Evolutionary conservation across 2,888 invertebrate species (phyloP).

Genomic region (Polyommatus iphigenia): DNA sequence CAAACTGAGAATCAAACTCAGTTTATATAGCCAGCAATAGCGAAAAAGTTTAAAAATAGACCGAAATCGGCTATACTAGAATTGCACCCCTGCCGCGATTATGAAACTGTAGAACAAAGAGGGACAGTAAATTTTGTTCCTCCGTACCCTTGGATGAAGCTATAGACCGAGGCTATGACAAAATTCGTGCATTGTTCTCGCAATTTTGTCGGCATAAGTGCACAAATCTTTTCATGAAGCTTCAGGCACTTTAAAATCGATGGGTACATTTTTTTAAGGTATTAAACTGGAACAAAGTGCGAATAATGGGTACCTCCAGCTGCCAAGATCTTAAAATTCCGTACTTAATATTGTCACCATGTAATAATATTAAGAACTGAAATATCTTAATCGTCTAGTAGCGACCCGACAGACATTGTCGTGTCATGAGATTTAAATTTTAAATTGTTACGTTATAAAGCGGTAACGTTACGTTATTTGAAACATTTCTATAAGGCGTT

Average conservation of each 20-base stretch:
- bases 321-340: too few species aligned
- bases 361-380: too few species aligned
- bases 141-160: slow-evolving; percentile 8
- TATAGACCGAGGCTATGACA: neutral
- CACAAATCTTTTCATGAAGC: neutral
- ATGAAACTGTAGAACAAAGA: slow-evolving; percentile 37
- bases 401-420: too few species aligned
- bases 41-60: neutral
- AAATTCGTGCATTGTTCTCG: slow-evolving; percentile 14
- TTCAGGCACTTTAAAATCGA: neutral
- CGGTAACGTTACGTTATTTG: too few species aligned
- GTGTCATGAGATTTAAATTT: too few species aligned
- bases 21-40: neutral
- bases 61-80: neutral
- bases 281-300: neutral
- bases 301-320: neutral
- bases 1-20: neutral
- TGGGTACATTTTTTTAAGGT: neutral
- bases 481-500: too few species aligned
- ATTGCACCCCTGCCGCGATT: slow-evolving; percentile 35
- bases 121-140: slow-evolving; percentile 33
- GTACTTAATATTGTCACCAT: too few species aligned
- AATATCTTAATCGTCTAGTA: too few species aligned
- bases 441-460: too few species aligned
- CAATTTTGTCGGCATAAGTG: neutral